Conservation (phyloP, 1,140 invertebrate species). For the Drosophila serrata region DNA sequence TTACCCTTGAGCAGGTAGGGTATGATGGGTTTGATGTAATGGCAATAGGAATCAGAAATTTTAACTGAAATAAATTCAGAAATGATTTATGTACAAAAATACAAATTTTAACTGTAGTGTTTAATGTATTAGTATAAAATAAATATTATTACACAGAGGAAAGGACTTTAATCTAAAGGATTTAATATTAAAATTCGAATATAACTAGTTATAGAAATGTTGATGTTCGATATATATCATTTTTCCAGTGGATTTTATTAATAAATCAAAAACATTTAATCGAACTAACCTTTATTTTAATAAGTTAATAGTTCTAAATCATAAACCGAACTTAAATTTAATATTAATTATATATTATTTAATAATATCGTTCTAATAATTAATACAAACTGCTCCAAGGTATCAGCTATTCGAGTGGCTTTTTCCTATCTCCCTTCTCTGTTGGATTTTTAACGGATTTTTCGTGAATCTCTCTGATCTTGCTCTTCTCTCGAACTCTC, state of each 20-base stretch:
- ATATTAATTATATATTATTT: too few species aligned
- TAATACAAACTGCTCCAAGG: neutral
- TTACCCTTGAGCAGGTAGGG: conserved; percentile 1
- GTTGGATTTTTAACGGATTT: conserved; percentile 42
- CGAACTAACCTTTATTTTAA: too few species aligned
- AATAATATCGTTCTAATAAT: too few species aligned
- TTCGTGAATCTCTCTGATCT: conserved; percentile 29
- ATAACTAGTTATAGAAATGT: neutral
- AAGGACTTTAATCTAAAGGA: neutral
- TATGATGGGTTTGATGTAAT: neutral
- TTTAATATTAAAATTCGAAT: neutral
- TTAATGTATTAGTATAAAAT: neutral
- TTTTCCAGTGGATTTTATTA: too few species aligned
- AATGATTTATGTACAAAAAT: too few species aligned
- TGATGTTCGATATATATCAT: neutral
- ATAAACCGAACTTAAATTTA: too few species aligned
- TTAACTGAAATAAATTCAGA: too few species aligned
- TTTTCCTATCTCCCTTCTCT: neutral
- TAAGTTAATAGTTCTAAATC: too few species aligned
- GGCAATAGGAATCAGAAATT: neutral
- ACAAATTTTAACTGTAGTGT: neutral
- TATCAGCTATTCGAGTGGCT: conserved; percentile 16
- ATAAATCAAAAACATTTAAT: too few species aligned
- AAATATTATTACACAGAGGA: neutral
- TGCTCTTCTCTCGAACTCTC: conserved; percentile 12